Conservation (phyloP, 2,113 vertebrate genomes). For the Sander lucioperca region DNA sequence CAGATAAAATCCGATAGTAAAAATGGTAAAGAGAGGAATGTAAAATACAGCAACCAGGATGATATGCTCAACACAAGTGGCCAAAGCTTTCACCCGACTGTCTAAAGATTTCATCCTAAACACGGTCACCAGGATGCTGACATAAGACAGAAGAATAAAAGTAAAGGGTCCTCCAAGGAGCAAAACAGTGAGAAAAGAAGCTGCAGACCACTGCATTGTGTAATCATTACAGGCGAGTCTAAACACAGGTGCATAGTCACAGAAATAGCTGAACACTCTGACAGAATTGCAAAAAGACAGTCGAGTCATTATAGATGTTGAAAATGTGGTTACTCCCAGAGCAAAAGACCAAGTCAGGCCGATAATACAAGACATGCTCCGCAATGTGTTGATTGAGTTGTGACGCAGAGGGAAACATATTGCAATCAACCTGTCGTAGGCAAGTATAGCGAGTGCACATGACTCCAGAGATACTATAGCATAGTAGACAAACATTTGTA, state of each 20-base stretch:
- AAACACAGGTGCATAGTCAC: slow-evolving; percentile 80
- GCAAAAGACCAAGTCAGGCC: slow-evolving; percentile 46
- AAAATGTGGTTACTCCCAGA: fast-evolving
- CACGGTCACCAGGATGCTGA: slow-evolving; percentile 71
- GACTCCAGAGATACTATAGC: slow-evolving; percentile 59
- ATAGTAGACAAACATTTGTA: slow-evolving; percentile 78
- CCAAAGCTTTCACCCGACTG: slow-evolving; percentile 67
- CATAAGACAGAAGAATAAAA: slow-evolving; percentile 73
- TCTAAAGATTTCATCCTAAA: slow-evolving; percentile 77
- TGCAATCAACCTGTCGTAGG: slow-evolving; percentile 79
- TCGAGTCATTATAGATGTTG: slow-evolving; percentile 56
- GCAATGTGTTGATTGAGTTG: slow-evolving; percentile 68
- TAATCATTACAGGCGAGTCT: slow-evolving; percentile 76
- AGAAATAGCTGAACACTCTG: slow-evolving; percentile 80
- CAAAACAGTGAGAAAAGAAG: neutral
- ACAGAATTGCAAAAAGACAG: slow-evolving; percentile 80
- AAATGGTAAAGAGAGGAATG: slow-evolving; percentile 68
- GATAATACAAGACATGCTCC: slow-evolving; percentile 71
- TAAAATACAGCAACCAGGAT: slow-evolving; percentile 80
- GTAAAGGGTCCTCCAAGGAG: slow-evolving; percentile 37
- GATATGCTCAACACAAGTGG: slow-evolving; percentile 79
- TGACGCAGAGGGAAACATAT: slow-evolving; percentile 81
- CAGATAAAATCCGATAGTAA: slow-evolving; percentile 55
- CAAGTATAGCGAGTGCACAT: slow-evolving; percentile 72
- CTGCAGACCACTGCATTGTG: slow-evolving; percentile 63